Base-by-base conservation (phyloP, 2,888 invertebrate species). In the Troides aeacus region DNA sequence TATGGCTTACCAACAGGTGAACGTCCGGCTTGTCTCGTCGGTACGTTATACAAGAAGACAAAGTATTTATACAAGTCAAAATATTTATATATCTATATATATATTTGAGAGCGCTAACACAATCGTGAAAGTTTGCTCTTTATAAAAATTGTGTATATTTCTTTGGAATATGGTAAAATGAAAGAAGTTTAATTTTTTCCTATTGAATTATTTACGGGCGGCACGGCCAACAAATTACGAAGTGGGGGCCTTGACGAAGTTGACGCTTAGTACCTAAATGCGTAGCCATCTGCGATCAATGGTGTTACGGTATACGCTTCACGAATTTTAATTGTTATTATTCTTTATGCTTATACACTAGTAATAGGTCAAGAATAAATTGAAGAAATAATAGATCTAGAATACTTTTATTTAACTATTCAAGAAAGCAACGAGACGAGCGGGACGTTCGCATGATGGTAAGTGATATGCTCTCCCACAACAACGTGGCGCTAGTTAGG, bases 251-350 rank as follows among this genome's bases (percentile, higher is more conserved):
- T 64, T 58, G 57, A 58, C 21, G 64, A 64, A 21, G 24, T n/a
- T 23, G 23, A 57, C 21, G 65, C 23, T 57, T 23, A 42, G 23
- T 58, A 58, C 23, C n/a, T 58, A 23, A 58, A 65, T 46, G 24
- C 23, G 58, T 21, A 58, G 65, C 42, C 42, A 65, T 42, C 65
- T 65, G 65, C 42, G 21, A 42, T 58, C 58, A 58, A 65, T 59
- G 39, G 10, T 57, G 42, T 46, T 58, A 57, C 57, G 23, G 36
- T 30, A 15, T 18, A 65, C 65, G 65, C 46, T 39, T 17, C n/a
- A 24, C 23, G 65, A 65, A 65, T 65, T 59, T 65, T 59, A 58
- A 65, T 58, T 65, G 36, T 56, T 56, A 15, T 39, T 8, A n/a
- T 36, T 30, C 39, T 59, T 18, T 15, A 24, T 18, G 21, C 15